Conservation (phyloP, 2,797 vertebrate genomes). For the Cossypha dichroa region DNA sequence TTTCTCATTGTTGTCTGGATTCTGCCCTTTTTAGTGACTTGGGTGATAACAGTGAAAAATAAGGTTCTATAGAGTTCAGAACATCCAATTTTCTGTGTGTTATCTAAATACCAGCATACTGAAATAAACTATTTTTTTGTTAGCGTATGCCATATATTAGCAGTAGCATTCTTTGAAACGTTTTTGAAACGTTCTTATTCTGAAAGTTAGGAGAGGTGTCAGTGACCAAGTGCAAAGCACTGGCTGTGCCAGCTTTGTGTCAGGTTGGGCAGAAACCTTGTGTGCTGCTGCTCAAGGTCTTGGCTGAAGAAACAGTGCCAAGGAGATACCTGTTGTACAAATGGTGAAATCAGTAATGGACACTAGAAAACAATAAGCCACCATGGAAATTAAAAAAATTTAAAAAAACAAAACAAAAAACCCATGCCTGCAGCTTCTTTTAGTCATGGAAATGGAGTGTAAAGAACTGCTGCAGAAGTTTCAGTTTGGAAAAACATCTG, state of each 20-base stretch:
- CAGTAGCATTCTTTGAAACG: background rate
- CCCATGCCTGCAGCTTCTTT: background rate
- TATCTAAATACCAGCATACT: background rate
- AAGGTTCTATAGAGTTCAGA: background rate
- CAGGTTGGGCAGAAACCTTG: background rate
- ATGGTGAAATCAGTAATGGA: background rate
- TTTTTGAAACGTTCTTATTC: too few species aligned
- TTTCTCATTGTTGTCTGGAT: background rate
- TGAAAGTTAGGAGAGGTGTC: background rate
- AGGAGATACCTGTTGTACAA: background rate
- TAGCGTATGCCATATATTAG: background rate
- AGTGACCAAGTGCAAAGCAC: background rate
- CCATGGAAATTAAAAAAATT: background rate
- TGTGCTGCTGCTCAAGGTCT: background rate
- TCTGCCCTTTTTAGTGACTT: background rate
- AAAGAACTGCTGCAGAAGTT: background rate
- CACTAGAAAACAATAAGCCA: background rate
- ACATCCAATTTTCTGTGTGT: background rate
- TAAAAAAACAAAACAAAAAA: too few species aligned
- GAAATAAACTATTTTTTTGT: background rate
- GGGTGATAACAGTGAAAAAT: background rate
- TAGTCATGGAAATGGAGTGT: background rate
- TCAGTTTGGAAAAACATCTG: background rate
- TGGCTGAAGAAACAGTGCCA: background rate
- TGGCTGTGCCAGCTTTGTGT: background rate